These are phyloP conservation scores for Catamblyrhynchus diadema DNA, from an alignment of 2,797 vertebrate species.

Conservation along the genomic window DNA sequence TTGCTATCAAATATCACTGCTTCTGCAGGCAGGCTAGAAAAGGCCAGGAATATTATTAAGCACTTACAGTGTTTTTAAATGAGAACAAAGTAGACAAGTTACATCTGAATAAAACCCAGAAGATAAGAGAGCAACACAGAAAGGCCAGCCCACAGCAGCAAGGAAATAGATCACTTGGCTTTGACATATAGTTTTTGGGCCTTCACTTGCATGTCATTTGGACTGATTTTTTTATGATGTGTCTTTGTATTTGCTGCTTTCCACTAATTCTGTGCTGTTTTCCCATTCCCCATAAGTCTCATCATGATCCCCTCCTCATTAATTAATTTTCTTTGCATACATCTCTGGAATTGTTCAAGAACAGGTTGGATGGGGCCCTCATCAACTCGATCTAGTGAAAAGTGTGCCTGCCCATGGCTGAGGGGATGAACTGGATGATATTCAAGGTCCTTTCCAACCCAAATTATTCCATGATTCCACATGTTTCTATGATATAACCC, in stretches of 20 bases:
- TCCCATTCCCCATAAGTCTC: neutral
- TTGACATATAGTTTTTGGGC: neutral
- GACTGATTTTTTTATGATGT: neutral
- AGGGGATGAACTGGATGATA: neutral
- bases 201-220: neutral
- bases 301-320: neutral
- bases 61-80: slow-evolving; percentile 5
- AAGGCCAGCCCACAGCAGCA: neutral
- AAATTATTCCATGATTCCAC: neutral
- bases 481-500: no score
- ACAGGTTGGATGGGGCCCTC: no score
- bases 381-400: neutral
- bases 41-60: slow-evolving; percentile 53
- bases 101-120: neutral
- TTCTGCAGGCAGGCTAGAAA: slow-evolving; percentile 19
- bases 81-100: neutral
- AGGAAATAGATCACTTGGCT: neutral
- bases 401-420: neutral
- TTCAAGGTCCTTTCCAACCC: neutral
- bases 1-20: slow-evolving; percentile 60
- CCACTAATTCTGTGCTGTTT: neutral
- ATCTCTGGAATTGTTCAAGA: neutral
- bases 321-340: neutral
- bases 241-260: neutral
- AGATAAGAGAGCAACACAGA: neutral